Evolutionary conservation across 2,113 vertebrate genomes (phyloP).

Genomic region (Chinchilla lanigera): DNA sequence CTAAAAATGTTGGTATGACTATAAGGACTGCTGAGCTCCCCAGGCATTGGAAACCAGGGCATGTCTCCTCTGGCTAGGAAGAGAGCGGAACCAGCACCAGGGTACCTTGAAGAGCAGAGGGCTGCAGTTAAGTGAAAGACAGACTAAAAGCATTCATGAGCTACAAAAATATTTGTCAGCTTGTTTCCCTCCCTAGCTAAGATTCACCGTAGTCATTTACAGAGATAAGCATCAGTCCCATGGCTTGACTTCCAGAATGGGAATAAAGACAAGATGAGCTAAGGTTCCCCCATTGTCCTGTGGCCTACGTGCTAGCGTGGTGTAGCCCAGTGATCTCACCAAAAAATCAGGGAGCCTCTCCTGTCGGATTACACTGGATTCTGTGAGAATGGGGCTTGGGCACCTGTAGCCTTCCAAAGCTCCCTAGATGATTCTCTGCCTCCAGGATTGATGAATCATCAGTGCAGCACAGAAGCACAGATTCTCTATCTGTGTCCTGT

Average conservation of each 20-base stretch:
- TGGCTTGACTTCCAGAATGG: neutral
- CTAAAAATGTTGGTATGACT: conserved; percentile 15
- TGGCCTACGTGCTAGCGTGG: neutral
- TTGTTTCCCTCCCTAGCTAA: conserved; percentile 45
- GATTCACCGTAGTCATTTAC: neutral
- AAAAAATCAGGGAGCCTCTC: neutral
- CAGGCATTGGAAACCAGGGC: neutral
- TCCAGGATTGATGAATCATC: too few relatives aligned
- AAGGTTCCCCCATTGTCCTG: neutral
- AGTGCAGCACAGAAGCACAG: neutral
- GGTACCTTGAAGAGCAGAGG: neutral
- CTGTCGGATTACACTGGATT: neutral
- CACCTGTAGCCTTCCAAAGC: neutral
- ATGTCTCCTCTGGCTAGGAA: neutral
- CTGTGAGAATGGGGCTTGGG: neutral
- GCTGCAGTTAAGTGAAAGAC: neutral
- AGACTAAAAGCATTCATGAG: neutral
- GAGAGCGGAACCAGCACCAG: neutral
- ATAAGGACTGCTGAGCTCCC: neutral
- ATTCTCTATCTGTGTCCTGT: neutral
- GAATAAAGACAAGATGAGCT: conserved; percentile 26
- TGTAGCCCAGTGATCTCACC: neutral
- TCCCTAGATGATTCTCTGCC: neutral
- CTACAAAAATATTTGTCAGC: conserved; percentile 35
- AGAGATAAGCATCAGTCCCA: neutral